Evolutionary conservation across 2,888 invertebrate genomes (phyloP), one percentile per base, ranked within the genome.

Genomic region (Pyrocoelia pectoralis): DNA sequence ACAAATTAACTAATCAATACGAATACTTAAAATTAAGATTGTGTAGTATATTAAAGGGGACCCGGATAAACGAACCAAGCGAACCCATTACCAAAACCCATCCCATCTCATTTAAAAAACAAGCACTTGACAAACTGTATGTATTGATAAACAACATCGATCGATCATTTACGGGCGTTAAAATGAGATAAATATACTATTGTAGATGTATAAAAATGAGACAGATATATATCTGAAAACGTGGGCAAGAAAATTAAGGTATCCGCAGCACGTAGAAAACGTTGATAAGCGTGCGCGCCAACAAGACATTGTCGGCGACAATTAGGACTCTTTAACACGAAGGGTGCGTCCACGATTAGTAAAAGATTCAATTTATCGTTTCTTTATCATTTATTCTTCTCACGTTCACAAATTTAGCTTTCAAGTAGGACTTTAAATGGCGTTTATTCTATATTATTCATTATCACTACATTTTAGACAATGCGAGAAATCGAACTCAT

Each of bases 81-180:
- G n/a, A 33, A 29, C 56, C 62, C 53, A 64, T 60, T 67, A 56
- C 64, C 55, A 8, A 67, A 52, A 56, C 64, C 58, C 50, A 67
- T 58, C 65, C 70, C 69, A 72, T 72, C 73, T 74, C 74, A 73
- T 74, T 74, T 72, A 73, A 71, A 68, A 70, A 76, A 76, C 75
- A 74, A 70, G 73, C 73, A 74, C 73, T 73, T 71, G 70, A 74
- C 75, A 75, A 76, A 77, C 75, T 74, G 74, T 72, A 66, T 76
- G 76, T 76, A 73, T 71, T 68, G 76, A 76, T 77, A 77, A 76
- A 65, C 67, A 65, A 58, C 60, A 65, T 66, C 72, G 71, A 78
- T 78, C 77, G 72, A 78, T 78, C 78, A 78, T 68, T 65, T 70
- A 57, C 60, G 53, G 49, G 61, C 59, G 54, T 57, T 67, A 63